Conservation (phyloP, 2,113 vertebrate genomes). For the Rhodinocichla rosea region DNA sequence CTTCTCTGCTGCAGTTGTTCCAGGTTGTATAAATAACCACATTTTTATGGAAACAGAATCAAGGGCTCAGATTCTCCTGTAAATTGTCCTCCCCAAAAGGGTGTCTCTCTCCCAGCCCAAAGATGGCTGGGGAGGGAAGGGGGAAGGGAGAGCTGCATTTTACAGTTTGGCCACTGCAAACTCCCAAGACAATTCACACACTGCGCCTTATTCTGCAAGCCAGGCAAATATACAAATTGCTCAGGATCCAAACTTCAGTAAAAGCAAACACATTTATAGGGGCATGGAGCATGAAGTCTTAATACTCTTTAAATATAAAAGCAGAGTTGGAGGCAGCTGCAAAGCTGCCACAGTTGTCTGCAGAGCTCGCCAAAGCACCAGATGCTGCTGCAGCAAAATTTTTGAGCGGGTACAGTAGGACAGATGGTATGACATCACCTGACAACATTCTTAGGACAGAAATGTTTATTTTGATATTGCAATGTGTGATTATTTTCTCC, state of each 20-base stretch:
- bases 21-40: neutral
- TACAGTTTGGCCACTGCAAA: neutral
- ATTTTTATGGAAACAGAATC: neutral
- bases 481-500: slow-evolving; percentile 61
- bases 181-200: neutral
- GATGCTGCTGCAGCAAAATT: slow-evolving; percentile 39
- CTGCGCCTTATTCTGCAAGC: neutral
- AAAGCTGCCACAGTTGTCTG: slow-evolving; percentile 38
- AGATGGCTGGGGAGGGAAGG: neutral
- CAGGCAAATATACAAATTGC: neutral
- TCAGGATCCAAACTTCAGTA: neutral
- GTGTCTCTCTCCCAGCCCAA: neutral
- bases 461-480: slow-evolving; percentile 45
- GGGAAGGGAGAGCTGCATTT: neutral
- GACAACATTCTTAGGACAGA: slow-evolving; percentile 27
- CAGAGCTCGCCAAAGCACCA: slow-evolving; percentile 42
- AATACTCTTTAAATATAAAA: neutral
- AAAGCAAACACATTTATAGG: neutral
- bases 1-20: neutral
- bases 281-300: neutral
- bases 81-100: neutral
- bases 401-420: neutral
- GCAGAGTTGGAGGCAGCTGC: slow-evolving; percentile 38
- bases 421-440: slow-evolving; percentile 33
- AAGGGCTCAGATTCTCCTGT: neutral